Percentiles rank a stretch among this genome's conserved stretches.
Conservation (phyloP, 2,113 vertebrate species). For the Dromaius novaehollandiae region DNA sequence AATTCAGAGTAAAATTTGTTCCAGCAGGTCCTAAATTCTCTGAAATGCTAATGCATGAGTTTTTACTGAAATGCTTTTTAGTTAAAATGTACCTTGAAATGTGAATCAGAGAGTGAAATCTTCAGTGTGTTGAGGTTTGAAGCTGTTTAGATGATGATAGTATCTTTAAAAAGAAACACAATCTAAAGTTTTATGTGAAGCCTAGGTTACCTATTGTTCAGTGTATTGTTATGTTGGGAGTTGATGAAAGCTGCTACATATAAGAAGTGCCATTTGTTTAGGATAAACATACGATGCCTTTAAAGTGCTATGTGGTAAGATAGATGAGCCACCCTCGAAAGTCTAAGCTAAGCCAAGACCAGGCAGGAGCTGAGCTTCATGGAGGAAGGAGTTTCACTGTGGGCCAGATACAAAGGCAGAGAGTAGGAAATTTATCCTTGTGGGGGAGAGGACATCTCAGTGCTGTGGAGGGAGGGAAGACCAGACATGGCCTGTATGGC, state of each 20-base stretch:
- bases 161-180: not conserved
- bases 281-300: not conserved
- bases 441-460: not conserved
- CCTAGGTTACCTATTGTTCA: not conserved
- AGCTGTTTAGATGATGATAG: not conserved
- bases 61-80: not conserved
- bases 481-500: not conserved
- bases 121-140: not conserved
- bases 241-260: not conserved
- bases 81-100: not conserved
- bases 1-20: not conserved
- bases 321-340: not conserved
- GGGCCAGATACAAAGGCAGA: not conserved
- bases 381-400: not conserved
- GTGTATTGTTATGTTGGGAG: rapidly evolving
- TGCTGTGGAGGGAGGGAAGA: not conserved
- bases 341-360: not conserved
- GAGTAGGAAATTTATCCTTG: not conserved
- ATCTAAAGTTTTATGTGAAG: not conserved
- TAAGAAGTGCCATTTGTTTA: not conserved
- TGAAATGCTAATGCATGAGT: not conserved
- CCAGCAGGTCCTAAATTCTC: not conserved
- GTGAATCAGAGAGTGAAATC: not conserved
- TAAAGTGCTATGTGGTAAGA: not conserved
- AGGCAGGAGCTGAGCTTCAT: not conserved